Evolutionary conservation across 2,113 vertebrate species (phyloP).

Genomic region (Peromyscus californicus): DNA sequence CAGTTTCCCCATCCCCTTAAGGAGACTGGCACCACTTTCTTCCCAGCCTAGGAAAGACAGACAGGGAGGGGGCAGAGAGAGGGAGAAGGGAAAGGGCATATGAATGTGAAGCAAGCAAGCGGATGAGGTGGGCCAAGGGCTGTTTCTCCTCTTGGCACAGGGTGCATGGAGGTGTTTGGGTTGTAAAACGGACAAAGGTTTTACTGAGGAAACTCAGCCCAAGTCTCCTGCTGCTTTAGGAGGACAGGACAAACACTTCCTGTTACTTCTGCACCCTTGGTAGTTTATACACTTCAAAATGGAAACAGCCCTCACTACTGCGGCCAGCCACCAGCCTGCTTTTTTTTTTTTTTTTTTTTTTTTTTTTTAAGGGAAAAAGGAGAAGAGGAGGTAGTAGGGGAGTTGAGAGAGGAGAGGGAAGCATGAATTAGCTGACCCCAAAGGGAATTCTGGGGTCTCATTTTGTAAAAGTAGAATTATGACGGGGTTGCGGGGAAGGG

Average conservation of each 20-base stretch:
- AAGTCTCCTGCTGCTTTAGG: conserved; percentile 86
- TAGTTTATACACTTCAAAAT: conserved; percentile 87
- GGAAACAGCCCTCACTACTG: conserved; percentile 79
- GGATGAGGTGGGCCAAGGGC: background rate
- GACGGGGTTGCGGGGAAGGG: background rate
- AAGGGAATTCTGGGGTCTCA: background rate
- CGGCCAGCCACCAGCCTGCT: conserved; percentile 20
- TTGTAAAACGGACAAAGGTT: conserved; percentile 84
- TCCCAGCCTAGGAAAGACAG: background rate
- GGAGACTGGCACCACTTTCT: background rate
- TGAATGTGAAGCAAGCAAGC: background rate
- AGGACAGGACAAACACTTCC: conserved; percentile 79
- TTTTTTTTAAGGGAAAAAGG: background rate
- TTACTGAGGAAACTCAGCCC: conserved; percentile 88
- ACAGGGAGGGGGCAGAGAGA: accelerated
- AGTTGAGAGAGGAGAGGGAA: background rate
- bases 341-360: too few relatives aligned
- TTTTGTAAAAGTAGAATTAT: background rate
- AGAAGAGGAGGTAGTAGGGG: conserved; percentile 12
- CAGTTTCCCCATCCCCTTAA: background rate
- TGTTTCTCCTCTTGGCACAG: conserved; percentile 54
- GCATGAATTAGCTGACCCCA: conserved; percentile 48
- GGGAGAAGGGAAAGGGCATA: background rate
- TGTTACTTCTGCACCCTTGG: conserved; percentile 78
- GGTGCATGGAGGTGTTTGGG: conserved; percentile 83